A percentile compares a stretch with the other conserved stretches of the same genome.
Evolutionary conservation across 2,888 invertebrate genomes (phyloP).

Genomic region (Halictus ligatus): DNA sequence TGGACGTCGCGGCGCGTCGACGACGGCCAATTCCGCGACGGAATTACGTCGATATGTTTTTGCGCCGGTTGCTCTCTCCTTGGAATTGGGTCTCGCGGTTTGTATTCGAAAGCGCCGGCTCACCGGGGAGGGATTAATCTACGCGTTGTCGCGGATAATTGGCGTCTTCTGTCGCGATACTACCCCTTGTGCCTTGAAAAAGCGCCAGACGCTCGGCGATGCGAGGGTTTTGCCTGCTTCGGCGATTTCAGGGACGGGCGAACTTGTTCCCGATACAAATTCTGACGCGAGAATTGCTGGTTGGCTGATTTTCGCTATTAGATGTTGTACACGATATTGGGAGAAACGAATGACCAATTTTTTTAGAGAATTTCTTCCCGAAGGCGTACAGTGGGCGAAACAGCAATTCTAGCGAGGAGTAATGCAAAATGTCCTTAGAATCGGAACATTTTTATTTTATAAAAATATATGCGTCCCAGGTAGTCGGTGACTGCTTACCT

Average conservation of each 20-base stretch:
- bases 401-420: too few relatives aligned
- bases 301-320: background rate
- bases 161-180: background rate
- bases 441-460: too few relatives aligned
- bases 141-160: background rate
- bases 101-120: background rate
- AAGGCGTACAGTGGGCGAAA: too few relatives aligned
- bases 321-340: too few relatives aligned
- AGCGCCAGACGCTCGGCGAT: background rate
- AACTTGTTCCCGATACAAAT: background rate
- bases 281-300: background rate
- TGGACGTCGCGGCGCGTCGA: background rate
- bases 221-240: background rate
- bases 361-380: too few relatives aligned
- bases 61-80: background rate
- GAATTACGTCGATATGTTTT: conserved; percentile 12
- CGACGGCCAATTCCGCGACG: background rate
- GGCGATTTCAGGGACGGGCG: background rate
- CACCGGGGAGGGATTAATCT: background rate
- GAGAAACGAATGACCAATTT: too few relatives aligned
- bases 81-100: conserved; percentile 1
- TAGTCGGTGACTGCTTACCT: too few relatives aligned
- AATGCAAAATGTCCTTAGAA: too few relatives aligned
- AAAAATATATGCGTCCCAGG: too few relatives aligned
- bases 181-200: background rate